Evolutionary conservation across 2,888 invertebrate genomes (phyloP).

Genomic region (Octonoba sinensis): DNA sequence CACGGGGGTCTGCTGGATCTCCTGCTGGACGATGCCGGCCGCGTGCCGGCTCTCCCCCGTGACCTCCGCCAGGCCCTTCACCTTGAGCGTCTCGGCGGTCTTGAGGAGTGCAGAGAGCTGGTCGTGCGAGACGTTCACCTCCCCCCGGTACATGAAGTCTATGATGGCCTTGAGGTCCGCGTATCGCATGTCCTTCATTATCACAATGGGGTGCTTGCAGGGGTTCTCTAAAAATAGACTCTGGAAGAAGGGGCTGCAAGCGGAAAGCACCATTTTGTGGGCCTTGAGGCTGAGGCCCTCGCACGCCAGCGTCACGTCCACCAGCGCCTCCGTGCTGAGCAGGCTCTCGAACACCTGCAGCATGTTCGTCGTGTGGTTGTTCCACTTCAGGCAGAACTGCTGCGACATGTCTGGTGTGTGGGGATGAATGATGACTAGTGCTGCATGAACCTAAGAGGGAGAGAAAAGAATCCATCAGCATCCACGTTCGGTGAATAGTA

Average conservation of each 20-base stretch:
- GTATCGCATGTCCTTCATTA: constrained; percentile 92
- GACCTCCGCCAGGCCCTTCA: constrained; percentile 83
- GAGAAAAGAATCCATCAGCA: neutral
- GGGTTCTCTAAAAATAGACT: constrained; percentile 91
- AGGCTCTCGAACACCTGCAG: constrained; percentile 91
- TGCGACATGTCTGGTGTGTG: constrained; percentile 73
- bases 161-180: constrained; percentile 90
- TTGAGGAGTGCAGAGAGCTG: constrained; percentile 88
- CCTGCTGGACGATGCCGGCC: constrained; percentile 60
- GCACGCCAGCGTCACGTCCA: constrained; percentile 91
- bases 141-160: constrained; percentile 95
- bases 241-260: constrained; percentile 94
- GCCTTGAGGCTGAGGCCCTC: constrained; percentile 91
- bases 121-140: constrained; percentile 93
- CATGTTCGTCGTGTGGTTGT: constrained; percentile 91
- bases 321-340: constrained; percentile 88
- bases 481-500: neutral
- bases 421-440: constrained; percentile 62
- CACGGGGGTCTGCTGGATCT: constrained; percentile 37
- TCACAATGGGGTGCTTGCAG: constrained; percentile 93
- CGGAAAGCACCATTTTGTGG: constrained; percentile 92
- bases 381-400: constrained; percentile 93
- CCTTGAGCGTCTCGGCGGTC: constrained; percentile 91
- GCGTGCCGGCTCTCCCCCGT: constrained; percentile 78
- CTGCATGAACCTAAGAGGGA: constrained; percentile 35